Conservation (phyloP, 2,888 invertebrate genomes). For the Leptopterna dolabrata region DNA sequence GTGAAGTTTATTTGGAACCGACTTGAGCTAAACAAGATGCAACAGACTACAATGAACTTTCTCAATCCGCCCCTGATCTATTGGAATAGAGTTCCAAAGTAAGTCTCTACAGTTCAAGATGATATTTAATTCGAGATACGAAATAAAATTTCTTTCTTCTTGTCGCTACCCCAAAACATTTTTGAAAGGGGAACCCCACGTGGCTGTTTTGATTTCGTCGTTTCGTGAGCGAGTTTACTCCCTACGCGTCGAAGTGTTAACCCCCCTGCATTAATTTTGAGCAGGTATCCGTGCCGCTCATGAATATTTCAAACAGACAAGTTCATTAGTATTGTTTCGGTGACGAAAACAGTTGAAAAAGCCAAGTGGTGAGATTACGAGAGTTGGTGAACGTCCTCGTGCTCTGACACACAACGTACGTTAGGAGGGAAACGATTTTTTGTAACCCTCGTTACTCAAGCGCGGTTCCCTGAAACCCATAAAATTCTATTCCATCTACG, state of each 20-base stretch:
- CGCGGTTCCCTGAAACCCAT: no score
- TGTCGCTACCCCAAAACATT: background rate
- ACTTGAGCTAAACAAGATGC: no score
- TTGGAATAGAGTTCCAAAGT: no score
- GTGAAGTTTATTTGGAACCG: no score
- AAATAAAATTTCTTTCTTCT: background rate
- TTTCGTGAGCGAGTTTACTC: background rate
- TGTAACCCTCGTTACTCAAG: no score
- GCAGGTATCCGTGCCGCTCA: constrained; percentile 6
- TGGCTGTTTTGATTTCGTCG: background rate
- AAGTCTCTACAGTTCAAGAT: no score
- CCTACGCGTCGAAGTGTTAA: background rate
- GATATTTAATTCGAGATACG: no score
- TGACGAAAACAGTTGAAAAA: background rate
- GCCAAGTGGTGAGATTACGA: background rate
- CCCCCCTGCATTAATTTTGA: constrained; percentile 13
- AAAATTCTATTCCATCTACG: no score
- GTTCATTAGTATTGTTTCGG: constrained; percentile 33
- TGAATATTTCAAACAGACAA: constrained; percentile 25
- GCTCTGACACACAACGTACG: no score
- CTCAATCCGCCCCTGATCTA: no score
- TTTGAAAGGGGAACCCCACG: background rate
- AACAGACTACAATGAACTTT: no score
- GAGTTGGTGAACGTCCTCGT: background rate
- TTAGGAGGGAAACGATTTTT: no score